Evolutionary conservation across 1,140 invertebrate genomes (phyloP).

Genomic region (Centruroides vittatus): DNA sequence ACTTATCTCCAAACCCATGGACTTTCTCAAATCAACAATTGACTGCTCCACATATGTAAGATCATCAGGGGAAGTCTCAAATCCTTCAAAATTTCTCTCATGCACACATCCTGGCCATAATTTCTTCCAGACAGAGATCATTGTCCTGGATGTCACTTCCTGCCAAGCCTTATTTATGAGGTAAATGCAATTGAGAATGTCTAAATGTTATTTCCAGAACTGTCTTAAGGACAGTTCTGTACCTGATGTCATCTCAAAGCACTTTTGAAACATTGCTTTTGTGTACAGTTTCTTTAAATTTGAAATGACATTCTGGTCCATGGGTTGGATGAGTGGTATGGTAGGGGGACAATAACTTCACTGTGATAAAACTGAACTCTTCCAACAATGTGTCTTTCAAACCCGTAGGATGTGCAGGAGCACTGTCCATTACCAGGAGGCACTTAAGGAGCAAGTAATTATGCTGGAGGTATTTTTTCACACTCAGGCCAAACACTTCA

Average conservation of each 20-base stretch:
- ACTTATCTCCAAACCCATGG: too few species aligned
- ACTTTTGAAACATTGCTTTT: not conserved
- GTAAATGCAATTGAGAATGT: too few species aligned
- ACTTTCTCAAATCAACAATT: too few species aligned
- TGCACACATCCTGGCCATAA: too few species aligned
- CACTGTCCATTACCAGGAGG: conserved; percentile 19
- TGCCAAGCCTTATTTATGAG: too few species aligned
- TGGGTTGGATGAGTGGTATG: conserved; percentile 12
- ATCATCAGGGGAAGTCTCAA: too few species aligned
- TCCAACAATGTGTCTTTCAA: not conserved
- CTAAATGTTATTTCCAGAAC: too few species aligned
- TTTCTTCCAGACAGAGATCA: too few species aligned
- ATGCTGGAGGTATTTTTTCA: conserved; percentile 12
- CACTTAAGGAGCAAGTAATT: conserved; percentile 17
- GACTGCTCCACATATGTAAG: too few species aligned
- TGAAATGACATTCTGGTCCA: conserved; percentile 16
- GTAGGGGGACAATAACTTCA: conserved; percentile 13
- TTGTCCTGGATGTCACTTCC: too few species aligned
- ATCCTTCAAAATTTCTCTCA: too few species aligned
- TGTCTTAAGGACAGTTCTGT: too few species aligned
- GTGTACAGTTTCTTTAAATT: conserved; percentile 20
- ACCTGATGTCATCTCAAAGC: not conserved
- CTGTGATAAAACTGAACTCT: conserved; percentile 1
- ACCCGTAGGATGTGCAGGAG: conserved; percentile 9
- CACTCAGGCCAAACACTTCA: conserved; percentile 8